phyloP scores from a whole-genome alignment of 2,888 invertebrate genomes.

The Oxyteleia sp. region DNA sequence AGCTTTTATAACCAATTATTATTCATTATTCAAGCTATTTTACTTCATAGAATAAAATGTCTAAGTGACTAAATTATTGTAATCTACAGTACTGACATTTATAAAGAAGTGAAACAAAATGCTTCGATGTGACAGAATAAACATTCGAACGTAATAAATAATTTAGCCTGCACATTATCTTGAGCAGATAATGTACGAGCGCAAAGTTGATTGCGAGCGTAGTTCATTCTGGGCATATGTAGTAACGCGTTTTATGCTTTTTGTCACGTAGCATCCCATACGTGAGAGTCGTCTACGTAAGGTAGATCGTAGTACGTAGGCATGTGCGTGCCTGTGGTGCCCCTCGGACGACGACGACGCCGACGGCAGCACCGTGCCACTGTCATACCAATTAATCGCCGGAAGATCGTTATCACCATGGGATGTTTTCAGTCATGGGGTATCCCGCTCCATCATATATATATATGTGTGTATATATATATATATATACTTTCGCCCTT shows the following conservation, averaged over 20 bases:
- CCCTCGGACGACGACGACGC: conserved; percentile 77
- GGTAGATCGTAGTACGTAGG: conserved; percentile 76
- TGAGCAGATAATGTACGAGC: conserved; percentile 33
- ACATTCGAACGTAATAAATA: too few species aligned
- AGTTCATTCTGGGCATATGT: conserved; percentile 59
- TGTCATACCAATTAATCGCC: conserved; percentile 87
- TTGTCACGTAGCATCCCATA: conserved; percentile 80
- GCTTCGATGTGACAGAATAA: conserved; percentile 4
- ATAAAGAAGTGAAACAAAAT: not conserved
- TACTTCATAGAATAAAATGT: too few species aligned
- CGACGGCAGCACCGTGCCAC: conserved; percentile 81
- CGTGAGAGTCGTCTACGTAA: conserved; percentile 77
- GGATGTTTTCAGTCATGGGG: conserved; percentile 81
- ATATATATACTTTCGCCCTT: conserved; percentile 70
- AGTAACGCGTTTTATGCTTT: conserved; percentile 80
- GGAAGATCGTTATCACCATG: conserved; percentile 82
- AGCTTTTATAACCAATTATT: too few species aligned
- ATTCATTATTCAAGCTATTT: too few species aligned
- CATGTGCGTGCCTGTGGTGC: conserved; percentile 76
- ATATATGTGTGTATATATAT: too few species aligned
- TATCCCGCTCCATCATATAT: conserved; percentile 74
- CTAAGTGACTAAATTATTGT: too few species aligned
- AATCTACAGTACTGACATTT: too few species aligned
- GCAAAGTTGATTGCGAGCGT: conserved; percentile 35
- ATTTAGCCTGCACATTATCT: conserved; percentile 4